phyloP scores from a whole-genome alignment of 2,797 vertebrate genomes.

The Lindbergichthys nudifrons region DNA sequence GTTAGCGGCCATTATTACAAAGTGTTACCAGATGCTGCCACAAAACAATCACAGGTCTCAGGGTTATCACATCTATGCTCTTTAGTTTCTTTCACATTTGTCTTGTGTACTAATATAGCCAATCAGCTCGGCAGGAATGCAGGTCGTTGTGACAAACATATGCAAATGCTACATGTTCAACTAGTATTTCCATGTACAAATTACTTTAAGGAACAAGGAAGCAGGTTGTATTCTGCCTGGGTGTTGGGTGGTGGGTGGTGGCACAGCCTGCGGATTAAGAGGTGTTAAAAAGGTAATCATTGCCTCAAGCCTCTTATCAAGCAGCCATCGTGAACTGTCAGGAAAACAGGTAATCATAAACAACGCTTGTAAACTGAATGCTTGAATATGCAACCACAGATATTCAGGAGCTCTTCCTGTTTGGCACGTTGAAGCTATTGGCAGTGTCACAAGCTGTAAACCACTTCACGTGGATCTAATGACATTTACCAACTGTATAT shows the following conservation, averaged over 20 bases:
- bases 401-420: not conserved
- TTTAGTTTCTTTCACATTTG: constrained; percentile 50
- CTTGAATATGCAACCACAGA: not conserved
- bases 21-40: constrained; percentile 79
- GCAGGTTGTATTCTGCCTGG: constrained; percentile 19
- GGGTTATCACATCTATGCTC: constrained; percentile 61
- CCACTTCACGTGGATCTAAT: not conserved
- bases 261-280: constrained; percentile 74
- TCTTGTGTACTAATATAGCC: constrained; percentile 3
- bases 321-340: constrained; percentile 3
- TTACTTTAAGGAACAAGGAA: not conserved
- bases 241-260: constrained; percentile 31
- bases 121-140: constrained; percentile 20
- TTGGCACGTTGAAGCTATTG: not conserved
- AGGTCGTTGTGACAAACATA: not conserved
- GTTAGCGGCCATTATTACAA: constrained; percentile 75
- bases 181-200: constrained; percentile 3
- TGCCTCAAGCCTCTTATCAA: constrained; percentile 35
- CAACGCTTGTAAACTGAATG: constrained; percentile 1
- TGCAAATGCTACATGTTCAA: not conserved
- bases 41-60: constrained; percentile 56
- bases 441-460: not conserved
- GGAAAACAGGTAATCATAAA: constrained; percentile 9
- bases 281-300: constrained; percentile 54
- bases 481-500: not conserved